Conservation (phyloP, 2,888 invertebrate genomes). For the Nephrocerus scutellatus region DNA sequence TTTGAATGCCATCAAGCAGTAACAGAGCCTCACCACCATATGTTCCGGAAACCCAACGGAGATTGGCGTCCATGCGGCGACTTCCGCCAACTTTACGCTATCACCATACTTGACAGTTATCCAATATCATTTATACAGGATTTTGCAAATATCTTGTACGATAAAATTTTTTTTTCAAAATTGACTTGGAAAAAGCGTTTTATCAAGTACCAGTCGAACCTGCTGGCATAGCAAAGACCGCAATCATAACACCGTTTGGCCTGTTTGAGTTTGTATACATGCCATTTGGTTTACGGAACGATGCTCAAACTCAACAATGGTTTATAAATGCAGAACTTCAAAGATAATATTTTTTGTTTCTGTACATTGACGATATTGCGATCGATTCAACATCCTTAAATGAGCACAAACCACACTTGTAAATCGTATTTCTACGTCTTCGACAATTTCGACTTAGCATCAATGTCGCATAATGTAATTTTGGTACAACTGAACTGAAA, state of each 20-base stretch:
- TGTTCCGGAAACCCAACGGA: conserved; percentile 10
- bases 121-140: no score
- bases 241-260: no score
- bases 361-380: not conserved
- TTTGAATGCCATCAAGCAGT: conserved; percentile 39
- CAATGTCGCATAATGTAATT: conserved; percentile 34
- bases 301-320: conserved; percentile 34
- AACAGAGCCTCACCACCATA: conserved; percentile 37
- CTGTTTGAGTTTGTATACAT: conserved; percentile 32
- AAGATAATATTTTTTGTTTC: not conserved
- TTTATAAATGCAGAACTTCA: conserved; percentile 29
- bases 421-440: conserved; percentile 11
- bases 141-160: no score
- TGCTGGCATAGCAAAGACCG: no score
- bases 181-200: conserved; percentile 30
- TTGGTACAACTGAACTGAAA: conserved; percentile 18
- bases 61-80: conserved; percentile 1
- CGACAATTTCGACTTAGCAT: conserved; percentile 16
- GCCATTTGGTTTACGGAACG: conserved; percentile 35
- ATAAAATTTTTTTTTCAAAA: no score
- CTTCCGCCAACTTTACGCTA: not conserved
- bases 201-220: conserved; percentile 34
- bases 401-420: conserved; percentile 9
- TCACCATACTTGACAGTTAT: no score
- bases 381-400: not conserved